Evolutionary conservation across 2,797 vertebrate species (phyloP), one percentile per base, ranked within the genome.

Genomic region (Esox masquinongy): DNA sequence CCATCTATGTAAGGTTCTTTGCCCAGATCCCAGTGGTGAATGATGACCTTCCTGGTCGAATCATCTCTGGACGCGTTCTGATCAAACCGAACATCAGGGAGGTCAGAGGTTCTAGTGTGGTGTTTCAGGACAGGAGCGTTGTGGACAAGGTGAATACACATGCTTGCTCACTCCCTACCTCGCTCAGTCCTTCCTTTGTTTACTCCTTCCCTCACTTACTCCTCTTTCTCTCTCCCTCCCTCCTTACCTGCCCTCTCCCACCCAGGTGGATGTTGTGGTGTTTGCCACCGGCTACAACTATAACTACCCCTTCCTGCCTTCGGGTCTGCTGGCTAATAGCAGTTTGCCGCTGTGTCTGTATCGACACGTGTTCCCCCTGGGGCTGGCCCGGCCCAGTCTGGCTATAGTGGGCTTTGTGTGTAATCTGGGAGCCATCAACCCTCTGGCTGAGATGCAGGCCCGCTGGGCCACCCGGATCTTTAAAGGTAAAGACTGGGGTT

Each of bases 301-400:
- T 82, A 89, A 88, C 67, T 96, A 96, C 77, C 94, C 94, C 0
- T 96, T 96, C 88, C 90, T 96, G n/a, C 94, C 96, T 2, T 79
- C 92, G 31, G 79, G 82, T 0, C 5, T 93, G 0, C 0, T 92
- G 74, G 90, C 84, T 72, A 90, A 94, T 61, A 86, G 91, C 75
- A 91, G 91, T 1, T 90, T 92, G 73, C 91, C 94, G 0, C 87
- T 92, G 0, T 88, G 82, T 5, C 91, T 97, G 34, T 96, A 95
- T 87, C 95, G 95, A 74, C 93, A 95, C 0, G 78, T 95, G 56
- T 95, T 97, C 72, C 94, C 93, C 0, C 86, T 92, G 0, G 77
- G 86, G 0, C 83, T 96, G 80, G 81, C 87, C 70, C 90, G 72
- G 70, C 92, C 95, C 7, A 94, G 95, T 0, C 85, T 96, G 82